Base-by-base conservation (phyloP, 2,888 invertebrate genomes). In the Machimus atricapillus region DNA sequence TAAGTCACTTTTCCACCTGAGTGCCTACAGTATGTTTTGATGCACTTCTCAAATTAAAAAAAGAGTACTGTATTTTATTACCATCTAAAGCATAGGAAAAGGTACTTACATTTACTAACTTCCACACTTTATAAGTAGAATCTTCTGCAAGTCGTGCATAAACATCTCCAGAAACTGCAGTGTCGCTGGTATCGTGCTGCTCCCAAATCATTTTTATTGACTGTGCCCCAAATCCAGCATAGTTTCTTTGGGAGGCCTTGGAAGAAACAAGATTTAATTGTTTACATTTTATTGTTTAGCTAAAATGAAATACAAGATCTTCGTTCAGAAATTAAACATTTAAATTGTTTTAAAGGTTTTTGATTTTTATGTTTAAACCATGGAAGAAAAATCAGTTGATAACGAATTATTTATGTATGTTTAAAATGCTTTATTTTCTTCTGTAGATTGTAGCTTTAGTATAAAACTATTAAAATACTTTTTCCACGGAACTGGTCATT, bases 201-300 rank as follows among this genome's bases (percentile, higher is more conserved):
- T 93, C 93, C 92, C 93, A 93, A 73, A 92, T 91, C 9, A 92
- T 91, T 89, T 92, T 92, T 0, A 93, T 91, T 19, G 91, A 91
- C 52, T 92, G 90, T 1, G 91, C 90, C 46, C 91, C 91, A 74
- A 93, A 90, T 3, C 91, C 92, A 0, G 91, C 91, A 88, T 92
- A 92, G 31, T 89, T 90, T 77, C 90, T 91, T 52, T 90, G 90
- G 76, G 91, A 90, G 46, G 89, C 89, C 91, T 92, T 12, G 8
- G 19, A 19, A 16, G 56, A 23, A 23, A 58, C 3, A 12, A 19
- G 7, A 8, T 19, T 58, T 0, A 58, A 58, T 23, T 58, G 7
- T 6, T 7, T 3, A 88, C 4, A 8, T 46, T 46, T 46, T 34
- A 34, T 34, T 34, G 34, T 0, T 6, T 34, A 34, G 34, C 0